These are phyloP conservation scores for Trichosurus vulpecula DNA, from an alignment of 2,797 vertebrate genomes.

Conservation along the genomic window DNA sequence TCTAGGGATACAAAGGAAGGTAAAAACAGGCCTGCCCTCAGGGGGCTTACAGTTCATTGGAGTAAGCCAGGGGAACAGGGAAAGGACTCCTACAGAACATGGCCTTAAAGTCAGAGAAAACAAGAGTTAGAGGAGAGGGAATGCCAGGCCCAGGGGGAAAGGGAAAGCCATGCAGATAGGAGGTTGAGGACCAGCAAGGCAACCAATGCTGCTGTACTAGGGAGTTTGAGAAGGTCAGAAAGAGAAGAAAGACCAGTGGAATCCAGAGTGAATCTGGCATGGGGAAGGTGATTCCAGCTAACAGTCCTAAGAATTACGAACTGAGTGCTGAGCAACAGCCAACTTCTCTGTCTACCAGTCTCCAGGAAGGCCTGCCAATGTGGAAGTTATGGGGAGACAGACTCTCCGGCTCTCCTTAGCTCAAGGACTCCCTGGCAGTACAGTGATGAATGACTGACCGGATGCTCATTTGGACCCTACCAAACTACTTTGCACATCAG, in stretches of 20 bases:
- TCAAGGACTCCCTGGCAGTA: neutral
- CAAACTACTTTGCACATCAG: neutral
- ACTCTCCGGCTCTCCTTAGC: neutral
- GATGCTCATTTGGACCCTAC: neutral
- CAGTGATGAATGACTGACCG: neutral
- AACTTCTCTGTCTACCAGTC: neutral
- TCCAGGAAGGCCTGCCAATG: neutral
- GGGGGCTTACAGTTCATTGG: too few species aligned
- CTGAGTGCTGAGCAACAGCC: neutral
- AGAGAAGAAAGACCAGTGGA: neutral
- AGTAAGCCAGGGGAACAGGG: neutral
- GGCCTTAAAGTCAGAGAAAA: neutral
- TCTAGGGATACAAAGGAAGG: neutral
- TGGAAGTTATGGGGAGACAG: neutral
- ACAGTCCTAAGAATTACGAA: neutral
- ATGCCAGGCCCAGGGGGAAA: neutral
- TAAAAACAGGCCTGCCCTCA: neutral
- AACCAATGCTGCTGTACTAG: neutral
- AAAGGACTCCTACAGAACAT: neutral
- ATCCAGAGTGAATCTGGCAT: neutral
- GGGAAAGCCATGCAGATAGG: neutral
- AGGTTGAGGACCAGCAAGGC: neutral
- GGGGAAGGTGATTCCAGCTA: neutral
- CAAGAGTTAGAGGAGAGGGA: neutral
- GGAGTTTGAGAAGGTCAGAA: neutral